These are phyloP conservation scores for Colletes latitarsis DNA, from an alignment of 1,140 invertebrate species.

Conservation along the genomic window DNA sequence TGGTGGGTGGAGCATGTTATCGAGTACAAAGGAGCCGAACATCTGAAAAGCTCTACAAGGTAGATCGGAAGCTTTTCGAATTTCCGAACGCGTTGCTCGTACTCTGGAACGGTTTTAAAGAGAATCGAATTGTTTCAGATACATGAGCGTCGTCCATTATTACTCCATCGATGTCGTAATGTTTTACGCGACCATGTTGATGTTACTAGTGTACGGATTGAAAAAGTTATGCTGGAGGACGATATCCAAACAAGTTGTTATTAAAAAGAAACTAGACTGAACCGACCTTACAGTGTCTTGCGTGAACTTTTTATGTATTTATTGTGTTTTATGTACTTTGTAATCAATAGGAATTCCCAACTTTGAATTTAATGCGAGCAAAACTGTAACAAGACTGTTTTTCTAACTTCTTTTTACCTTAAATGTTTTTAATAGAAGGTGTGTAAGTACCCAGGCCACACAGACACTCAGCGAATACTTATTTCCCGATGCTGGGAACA, in stretches of 20 bases:
- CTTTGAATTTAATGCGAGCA: neutral
- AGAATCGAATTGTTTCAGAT: constrained; percentile 54
- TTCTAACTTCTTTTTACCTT: neutral
- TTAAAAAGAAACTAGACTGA: constrained; percentile 59
- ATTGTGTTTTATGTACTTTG: constrained; percentile 14
- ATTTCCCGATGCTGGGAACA: too few species aligned
- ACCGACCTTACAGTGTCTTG: neutral
- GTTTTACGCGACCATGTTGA: constrained; percentile 63
- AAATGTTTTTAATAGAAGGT: too few species aligned
- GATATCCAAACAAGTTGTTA: constrained; percentile 31
- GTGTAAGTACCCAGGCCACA: too few species aligned
- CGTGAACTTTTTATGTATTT: constrained; percentile 33
- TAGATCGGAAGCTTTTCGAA: constrained; percentile 13
- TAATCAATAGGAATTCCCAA: neutral
- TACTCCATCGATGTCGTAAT: constrained; percentile 74
- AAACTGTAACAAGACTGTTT: neutral
- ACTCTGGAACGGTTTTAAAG: neutral
- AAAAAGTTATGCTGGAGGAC: constrained; percentile 62
- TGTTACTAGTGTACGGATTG: constrained; percentile 56
- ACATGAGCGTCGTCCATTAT: constrained; percentile 74
- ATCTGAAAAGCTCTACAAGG: constrained; percentile 76
- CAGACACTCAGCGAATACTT: too few species aligned
- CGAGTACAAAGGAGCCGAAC: constrained; percentile 76
- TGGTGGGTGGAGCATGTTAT: constrained; percentile 81
- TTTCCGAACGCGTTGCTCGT: neutral